Percentiles rank a stretch among this genome's conserved stretches.
phyloP scores from a whole-genome alignment of 2,797 vertebrate genomes.

The Synanceia verrucosa region DNA sequence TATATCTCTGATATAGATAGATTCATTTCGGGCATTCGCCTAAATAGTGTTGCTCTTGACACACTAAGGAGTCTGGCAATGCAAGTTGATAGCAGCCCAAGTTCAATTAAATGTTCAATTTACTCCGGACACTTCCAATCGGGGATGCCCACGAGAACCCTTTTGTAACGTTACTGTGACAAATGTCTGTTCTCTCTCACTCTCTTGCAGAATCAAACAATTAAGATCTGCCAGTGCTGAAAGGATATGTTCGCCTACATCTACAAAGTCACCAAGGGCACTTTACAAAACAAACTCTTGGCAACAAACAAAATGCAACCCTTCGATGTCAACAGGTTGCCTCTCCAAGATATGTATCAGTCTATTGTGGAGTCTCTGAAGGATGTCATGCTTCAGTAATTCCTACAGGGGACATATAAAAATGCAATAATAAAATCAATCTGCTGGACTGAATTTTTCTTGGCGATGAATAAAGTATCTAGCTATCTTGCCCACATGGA shows the following conservation, averaged over 20 bases:
- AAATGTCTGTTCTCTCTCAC: neutral
- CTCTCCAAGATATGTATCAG: neutral
- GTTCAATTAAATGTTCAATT: neutral
- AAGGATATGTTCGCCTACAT: neutral
- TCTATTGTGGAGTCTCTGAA: neutral
- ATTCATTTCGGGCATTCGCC: neutral
- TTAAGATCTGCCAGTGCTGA: neutral
- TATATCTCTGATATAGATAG: neutral
- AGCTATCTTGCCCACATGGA: no score
- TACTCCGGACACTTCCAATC: neutral
- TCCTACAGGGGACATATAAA: neutral
- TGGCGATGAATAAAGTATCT: no score
- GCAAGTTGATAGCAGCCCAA: neutral
- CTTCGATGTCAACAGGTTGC: neutral
- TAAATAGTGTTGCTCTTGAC: slow-evolving; percentile 1
- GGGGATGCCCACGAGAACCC: neutral
- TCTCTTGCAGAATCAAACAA: neutral
- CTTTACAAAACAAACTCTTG: neutral
- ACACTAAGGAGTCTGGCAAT: slow-evolving; percentile 8
- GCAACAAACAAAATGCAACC: neutral
- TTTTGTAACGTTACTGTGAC: neutral
- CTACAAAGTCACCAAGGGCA: neutral
- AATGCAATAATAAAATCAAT: no score
- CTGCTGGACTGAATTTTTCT: no score
- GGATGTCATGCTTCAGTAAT: neutral